Percentiles rank a stretch among this genome's conserved stretches.
These are phyloP conservation scores for Dasysyrphus albostriatus DNA, from an alignment of 2,888 invertebrate species.

Conservation along the genomic window DNA sequence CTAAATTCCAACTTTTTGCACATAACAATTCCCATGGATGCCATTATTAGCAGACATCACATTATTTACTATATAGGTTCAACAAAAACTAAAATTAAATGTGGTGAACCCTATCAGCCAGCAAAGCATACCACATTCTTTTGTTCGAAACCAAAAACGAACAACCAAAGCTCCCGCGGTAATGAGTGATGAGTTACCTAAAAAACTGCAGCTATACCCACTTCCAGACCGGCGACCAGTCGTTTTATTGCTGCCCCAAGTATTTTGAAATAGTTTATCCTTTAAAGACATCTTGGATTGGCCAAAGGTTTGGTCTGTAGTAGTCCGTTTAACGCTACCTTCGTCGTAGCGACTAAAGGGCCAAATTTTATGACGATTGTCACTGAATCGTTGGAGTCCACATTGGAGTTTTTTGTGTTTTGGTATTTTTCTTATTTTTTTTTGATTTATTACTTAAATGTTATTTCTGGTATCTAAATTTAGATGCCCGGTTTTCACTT, in stretches of 20 bases:
- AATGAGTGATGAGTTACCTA: conserved; percentile 80
- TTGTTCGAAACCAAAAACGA: conserved; percentile 8
- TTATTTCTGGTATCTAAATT: conserved; percentile 68
- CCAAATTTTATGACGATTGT: conserved; percentile 56
- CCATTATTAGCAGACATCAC: neutral
- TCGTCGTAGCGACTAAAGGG: conserved; percentile 19
- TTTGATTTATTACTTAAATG: conserved; percentile 5
- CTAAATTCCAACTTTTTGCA: conserved; percentile 21
- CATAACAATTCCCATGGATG: conserved; percentile 23
- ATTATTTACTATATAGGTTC: neutral
- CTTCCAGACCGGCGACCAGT: conserved; percentile 83
- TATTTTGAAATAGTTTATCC: conserved; percentile 83
- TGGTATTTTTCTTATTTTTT: conserved; percentile 30
- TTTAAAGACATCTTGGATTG: conserved; percentile 76
- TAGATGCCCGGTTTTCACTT: conserved; percentile 43
- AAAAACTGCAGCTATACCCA: conserved; percentile 84
- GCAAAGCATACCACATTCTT: conserved; percentile 39
- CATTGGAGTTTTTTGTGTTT: conserved; percentile 46
- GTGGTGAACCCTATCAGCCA: conserved; percentile 56
- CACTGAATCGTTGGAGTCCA: conserved; percentile 39
- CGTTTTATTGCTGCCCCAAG: conserved; percentile 83
- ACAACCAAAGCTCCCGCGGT: conserved; percentile 56
- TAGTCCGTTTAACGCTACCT: neutral
- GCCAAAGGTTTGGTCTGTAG: neutral
- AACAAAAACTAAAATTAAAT: conserved; percentile 57